A percentile compares a stretch with the other conserved stretches of the same genome.
These are phyloP conservation scores for Muscina levida DNA, from an alignment of 2,888 invertebrate species.

Conservation along the genomic window DNA sequence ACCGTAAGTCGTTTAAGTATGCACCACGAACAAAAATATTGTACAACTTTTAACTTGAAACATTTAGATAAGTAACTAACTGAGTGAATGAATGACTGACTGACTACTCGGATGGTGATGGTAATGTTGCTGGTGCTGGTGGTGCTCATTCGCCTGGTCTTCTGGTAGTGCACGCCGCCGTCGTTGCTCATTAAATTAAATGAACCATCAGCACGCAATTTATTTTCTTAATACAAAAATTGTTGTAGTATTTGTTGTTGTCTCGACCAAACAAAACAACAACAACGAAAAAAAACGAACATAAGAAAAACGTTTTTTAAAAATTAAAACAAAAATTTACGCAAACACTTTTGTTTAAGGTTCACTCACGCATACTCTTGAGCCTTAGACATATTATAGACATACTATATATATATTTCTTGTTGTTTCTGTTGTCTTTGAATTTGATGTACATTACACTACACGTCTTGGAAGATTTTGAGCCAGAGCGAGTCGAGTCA, in stretches of 20 bases:
- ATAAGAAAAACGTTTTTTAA: conserved; percentile 21
- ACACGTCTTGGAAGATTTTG: conserved; percentile 8
- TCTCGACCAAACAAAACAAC: conserved; percentile 28
- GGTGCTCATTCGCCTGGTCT: too few species aligned
- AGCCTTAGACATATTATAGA: too few species aligned
- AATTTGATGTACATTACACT: too few species aligned
- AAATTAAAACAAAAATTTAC: conserved; percentile 50
- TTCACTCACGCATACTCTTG: conserved; percentile 59
- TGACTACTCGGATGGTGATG: not conserved
- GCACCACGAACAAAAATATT: conserved; percentile 17
- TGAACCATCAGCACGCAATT: conserved; percentile 79
- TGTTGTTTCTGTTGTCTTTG: not conserved
- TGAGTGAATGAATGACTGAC: not conserved
- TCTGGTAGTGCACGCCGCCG: conserved; percentile 68
- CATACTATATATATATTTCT: not conserved
- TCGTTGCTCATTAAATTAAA: conserved; percentile 79
- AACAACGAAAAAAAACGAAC: too few species aligned
- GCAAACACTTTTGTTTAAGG: conserved; percentile 50
- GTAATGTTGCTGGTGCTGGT: not conserved
- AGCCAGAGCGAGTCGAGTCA: not conserved
- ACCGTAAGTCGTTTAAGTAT: not conserved
- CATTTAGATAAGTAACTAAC: conserved; percentile 77
- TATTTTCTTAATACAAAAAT: conserved; percentile 69
- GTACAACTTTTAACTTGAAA: conserved; percentile 65
- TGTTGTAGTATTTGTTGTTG: conserved; percentile 42